Evolutionary conservation across 2,113 vertebrate genomes (phyloP).

Genomic region (Plotosus lineatus): DNA sequence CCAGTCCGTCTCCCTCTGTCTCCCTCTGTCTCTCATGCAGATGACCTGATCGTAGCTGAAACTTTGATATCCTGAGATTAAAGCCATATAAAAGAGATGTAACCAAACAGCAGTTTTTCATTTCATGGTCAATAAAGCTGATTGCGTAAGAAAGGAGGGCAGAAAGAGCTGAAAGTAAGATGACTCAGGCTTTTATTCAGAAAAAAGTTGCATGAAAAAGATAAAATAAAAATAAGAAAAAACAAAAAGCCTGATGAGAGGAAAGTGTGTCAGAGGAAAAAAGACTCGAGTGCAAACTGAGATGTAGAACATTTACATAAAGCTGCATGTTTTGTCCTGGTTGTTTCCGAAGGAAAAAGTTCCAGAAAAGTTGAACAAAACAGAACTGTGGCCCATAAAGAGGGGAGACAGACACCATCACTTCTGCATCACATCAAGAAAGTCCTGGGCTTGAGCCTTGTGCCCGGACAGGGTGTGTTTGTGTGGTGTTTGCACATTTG

Average conservation of each 20-base stretch:
- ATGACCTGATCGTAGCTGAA: slow-evolving; percentile 3
- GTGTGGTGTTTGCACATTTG: no score
- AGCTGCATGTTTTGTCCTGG: neutral
- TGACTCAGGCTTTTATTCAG: neutral
- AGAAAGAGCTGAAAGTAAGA: neutral
- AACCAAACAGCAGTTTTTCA: slow-evolving; percentile 39
- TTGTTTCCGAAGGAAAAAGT: neutral
- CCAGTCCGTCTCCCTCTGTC: neutral
- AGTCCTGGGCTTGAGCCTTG: no score
- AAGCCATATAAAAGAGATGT: slow-evolving; percentile 29
- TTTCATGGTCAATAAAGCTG: slow-evolving; percentile 22
- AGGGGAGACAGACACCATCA: no score
- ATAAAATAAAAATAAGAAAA: neutral
- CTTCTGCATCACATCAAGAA: no score
- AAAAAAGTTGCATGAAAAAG: neutral
- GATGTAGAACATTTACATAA: neutral
- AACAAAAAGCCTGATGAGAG: neutral
- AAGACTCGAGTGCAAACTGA: neutral
- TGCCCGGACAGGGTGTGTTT: no score
- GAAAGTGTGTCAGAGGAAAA: neutral
- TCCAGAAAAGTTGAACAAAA: no score
- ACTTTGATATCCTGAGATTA: slow-evolving; percentile 28
- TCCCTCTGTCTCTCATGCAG: slow-evolving; percentile 2
- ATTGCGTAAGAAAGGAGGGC: neutral
- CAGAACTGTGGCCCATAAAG: no score